Evolutionary conservation across 1,140 invertebrate genomes (phyloP), one percentile per base, ranked within the genome.

Genomic region (Brachionus manjavacas): DNA sequence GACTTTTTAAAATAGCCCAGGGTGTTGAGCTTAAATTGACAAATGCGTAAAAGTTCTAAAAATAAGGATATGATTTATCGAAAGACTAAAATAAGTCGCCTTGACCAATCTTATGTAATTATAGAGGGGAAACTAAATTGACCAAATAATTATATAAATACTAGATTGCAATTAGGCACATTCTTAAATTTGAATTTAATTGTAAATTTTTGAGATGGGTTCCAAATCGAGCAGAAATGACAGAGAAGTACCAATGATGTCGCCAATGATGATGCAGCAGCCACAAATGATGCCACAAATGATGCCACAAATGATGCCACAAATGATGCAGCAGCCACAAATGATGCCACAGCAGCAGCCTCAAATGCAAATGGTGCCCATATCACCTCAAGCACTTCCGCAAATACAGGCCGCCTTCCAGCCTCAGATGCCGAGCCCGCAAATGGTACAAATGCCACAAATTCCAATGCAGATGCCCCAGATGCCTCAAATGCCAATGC

Each of bases 1-100:
- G n/a, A 60, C 16, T 9, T 20, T 60, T 20, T 8, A 60, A 60
- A 60, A 60, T 60, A 60, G 52, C 52, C 52, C 16, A 60, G 20
- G 52, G 16, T 60, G 8, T 8, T 20, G 20, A 60, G 52, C 52
- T 1, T 20, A 23, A 9, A 20, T 20, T 60, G 52, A 60, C 52
- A 60, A 60, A 60, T 60, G 52, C 52, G 52, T 60, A 60, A 60
- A 60, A 60, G 52, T 60, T 60, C 52, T 60, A 60, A 60, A 60
- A 60, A 60, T 60, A 60, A 60, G 52, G 52, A 60, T 25, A 60
- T 60, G 9, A 60, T 60, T 60, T 60, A 35, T 23, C 20, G n/a
- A 9, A 9, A 60, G 52, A 60, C 16, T 9, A 60, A 60, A 60
- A 60, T 60, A 60, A 8, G 52, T 60, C 52, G 52, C 52, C 52